Evolutionary conservation across 1,140 invertebrate species (phyloP), one percentile per base, ranked within the genome.

Genomic region (Pollicipes pollicipes): DNA sequence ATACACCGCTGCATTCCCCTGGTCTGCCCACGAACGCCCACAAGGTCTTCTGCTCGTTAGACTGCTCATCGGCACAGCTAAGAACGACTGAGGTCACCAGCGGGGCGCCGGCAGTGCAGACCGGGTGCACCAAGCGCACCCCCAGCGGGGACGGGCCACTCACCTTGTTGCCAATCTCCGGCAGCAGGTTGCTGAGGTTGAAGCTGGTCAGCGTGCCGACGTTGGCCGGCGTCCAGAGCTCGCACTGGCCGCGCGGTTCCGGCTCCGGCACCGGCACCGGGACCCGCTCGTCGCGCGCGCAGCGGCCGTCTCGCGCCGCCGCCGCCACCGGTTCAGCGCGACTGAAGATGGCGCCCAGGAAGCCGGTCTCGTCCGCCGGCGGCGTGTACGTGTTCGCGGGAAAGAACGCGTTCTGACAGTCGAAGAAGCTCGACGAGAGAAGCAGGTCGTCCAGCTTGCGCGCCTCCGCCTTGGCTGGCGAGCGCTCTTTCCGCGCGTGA

Each of bases 111-210:
- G n/a, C n/a, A n/a, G n/a, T n/a, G n/a, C n/a, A n/a, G n/a, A n/a
- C n/a, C n/a, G n/a, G n/a, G n/a, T n/a, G n/a, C n/a, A n/a, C n/a
- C n/a, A n/a, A n/a, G n/a, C n/a, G n/a, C n/a, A n/a, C n/a, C n/a
- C n/a, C 17, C 35, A 35, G 35, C 35, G 35, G 17, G 6, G 17
- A 35, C 35, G 35, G 35, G 35, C 35, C 13, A 6, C 45, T 58
- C 45, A 58, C 45, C 45, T 58, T 58, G 45, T 58, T 58, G 17
- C 45, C 45, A 24, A 58, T 58, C 6, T 58, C 45, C 10, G 45
- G 45, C 45, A 58, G 45, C 45, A 58, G 45, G 45, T 58, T 58
- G 45, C 45, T 58, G 45, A 58, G 45, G 45, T 58, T 58, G 45
- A 58, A 58, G 45, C 17, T 58, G 6, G 45, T 58, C 45, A 58